Conservation (phyloP, 1,140 invertebrate genomes). For the Heliconius hewitsoni region DNA sequence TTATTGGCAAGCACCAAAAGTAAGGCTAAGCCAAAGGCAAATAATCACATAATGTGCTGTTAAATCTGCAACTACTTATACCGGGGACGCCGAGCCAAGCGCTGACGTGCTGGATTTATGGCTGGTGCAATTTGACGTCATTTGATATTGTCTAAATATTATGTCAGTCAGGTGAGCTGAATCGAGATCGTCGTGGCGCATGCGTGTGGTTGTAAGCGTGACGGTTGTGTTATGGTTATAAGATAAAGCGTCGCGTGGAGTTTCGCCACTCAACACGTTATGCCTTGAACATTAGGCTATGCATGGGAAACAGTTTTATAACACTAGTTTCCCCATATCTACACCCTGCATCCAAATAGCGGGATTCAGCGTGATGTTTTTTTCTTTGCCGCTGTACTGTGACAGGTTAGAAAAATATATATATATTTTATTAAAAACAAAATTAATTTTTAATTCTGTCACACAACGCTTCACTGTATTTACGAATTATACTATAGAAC, state of each 20-base stretch:
- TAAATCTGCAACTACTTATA: constrained; percentile 21
- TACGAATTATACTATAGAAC: constrained; percentile 19
- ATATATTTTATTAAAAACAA: neutral
- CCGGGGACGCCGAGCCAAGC: constrained; percentile 33
- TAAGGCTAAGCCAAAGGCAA: neutral
- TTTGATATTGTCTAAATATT: neutral
- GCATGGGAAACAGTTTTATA: too few relatives aligned
- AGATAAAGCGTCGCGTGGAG: too few relatives aligned
- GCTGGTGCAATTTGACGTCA: neutral
- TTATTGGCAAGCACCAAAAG: constrained; percentile 3
- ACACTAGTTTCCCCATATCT: too few relatives aligned
- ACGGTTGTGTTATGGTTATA: too few relatives aligned
- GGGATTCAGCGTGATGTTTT: too few relatives aligned
- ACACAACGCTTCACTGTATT: constrained; percentile 27
- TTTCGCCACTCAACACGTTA: too few relatives aligned
- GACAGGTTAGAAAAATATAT: neutral
- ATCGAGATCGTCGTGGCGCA: too few relatives aligned
- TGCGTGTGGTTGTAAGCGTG: too few relatives aligned
- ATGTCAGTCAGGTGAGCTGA: too few relatives aligned
- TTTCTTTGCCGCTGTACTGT: too few relatives aligned
- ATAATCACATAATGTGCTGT: constrained; percentile 23
- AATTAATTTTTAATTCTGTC: constrained; percentile 22
- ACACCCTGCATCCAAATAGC: too few relatives aligned
- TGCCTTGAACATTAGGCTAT: too few relatives aligned
- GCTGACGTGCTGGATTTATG: constrained; percentile 35